phyloP scores from a whole-genome alignment of 2,888 invertebrate genomes.

The Sarcophaga carnaria region DNA sequence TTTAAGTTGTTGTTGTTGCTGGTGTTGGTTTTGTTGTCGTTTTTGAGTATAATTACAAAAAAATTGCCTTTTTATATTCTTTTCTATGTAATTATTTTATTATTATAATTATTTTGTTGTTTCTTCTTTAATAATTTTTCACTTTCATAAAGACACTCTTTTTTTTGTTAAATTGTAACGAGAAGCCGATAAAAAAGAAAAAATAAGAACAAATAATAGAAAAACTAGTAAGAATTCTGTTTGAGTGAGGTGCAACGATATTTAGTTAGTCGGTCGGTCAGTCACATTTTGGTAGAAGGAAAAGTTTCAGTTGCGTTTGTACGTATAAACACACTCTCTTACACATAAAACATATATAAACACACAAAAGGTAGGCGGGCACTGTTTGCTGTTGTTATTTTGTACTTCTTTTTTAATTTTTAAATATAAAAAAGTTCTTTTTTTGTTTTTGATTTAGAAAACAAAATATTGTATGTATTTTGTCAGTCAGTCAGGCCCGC shows the following conservation, averaged over 20 bases:
- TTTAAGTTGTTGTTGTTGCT: constrained; percentile 18
- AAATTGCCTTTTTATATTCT: constrained; percentile 18
- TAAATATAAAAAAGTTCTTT: background rate
- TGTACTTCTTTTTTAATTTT: constrained; percentile 32
- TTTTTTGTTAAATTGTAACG: constrained; percentile 6
- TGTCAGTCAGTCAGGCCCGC: constrained; percentile 46
- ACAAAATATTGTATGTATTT: background rate
- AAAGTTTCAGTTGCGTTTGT: constrained; percentile 27
- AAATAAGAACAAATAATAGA: background rate
- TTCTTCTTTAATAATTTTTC: too few relatives aligned
- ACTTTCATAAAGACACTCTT: background rate
- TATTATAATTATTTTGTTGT: background rate
- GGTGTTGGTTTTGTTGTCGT: background rate
- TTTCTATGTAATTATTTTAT: constrained; percentile 20
- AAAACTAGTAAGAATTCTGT: background rate
- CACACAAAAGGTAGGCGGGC: constrained; percentile 14
- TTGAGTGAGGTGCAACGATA: background rate
- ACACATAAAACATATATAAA: constrained; percentile 30
- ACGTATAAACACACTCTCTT: constrained; percentile 16
- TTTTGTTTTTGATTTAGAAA: constrained; percentile 10
- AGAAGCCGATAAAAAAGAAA: background rate
- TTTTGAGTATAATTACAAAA: constrained; percentile 2
- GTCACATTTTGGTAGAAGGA: constrained; percentile 30
- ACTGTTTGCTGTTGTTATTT: constrained; percentile 6
- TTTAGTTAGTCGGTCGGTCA: background rate